These are phyloP conservation scores for Hermetia illucens DNA, from an alignment of 1,140 invertebrate species.

Conservation along the genomic window DNA sequence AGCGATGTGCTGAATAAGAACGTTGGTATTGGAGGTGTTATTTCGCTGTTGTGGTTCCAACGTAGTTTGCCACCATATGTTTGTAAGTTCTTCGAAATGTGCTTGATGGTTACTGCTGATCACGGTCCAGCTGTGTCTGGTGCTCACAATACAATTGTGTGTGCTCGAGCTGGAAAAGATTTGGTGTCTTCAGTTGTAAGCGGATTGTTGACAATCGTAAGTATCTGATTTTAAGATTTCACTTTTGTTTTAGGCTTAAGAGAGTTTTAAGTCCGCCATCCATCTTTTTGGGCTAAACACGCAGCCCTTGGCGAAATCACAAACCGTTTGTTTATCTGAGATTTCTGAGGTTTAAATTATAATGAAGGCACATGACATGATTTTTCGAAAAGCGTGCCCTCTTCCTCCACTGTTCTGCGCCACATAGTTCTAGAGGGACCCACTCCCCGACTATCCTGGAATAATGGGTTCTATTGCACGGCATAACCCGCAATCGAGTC, in stretches of 20 bases:
- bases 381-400: too few relatives aligned
- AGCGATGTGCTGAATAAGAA: conserved; percentile 80
- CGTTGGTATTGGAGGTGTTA: conserved; percentile 93
- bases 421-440: too few relatives aligned
- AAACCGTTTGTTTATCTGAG: too few relatives aligned
- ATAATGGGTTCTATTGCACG: too few relatives aligned
- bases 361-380: too few relatives aligned
- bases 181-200: conserved; percentile 94
- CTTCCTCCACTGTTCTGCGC: too few relatives aligned
- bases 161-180: conserved; percentile 97
- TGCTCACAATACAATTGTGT: conserved; percentile 99
- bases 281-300: too few relatives aligned
- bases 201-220: conserved; percentile 93
- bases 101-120: conserved; percentile 97
- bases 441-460: too few relatives aligned
- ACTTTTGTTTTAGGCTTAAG: conserved; percentile 2
- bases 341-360: too few relatives aligned
- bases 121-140: conserved; percentile 98
- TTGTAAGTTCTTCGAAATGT: conserved; percentile 98
- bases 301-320: too few relatives aligned
- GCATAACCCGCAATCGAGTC: too few relatives aligned
- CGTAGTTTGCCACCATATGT: conserved; percentile 85
- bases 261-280: too few relatives aligned
- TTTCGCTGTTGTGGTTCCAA: conserved; percentile 97
- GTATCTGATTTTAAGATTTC: conserved; percentile 30